Conservation (phyloP, 1,140 invertebrate species). For the Brachionus calyciflorus region DNA sequence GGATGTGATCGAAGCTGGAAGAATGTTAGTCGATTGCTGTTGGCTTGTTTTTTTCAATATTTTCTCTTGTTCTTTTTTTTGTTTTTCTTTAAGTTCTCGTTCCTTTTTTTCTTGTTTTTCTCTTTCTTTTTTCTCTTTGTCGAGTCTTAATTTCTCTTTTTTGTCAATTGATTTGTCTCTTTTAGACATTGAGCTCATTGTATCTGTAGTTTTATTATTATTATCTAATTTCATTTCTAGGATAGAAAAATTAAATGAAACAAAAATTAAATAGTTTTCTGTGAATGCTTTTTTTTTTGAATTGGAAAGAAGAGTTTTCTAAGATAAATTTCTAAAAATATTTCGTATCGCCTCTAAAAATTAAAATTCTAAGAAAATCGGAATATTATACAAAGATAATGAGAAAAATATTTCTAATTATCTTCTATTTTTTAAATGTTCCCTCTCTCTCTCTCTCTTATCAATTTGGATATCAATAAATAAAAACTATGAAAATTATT, state of each 20-base stretch:
- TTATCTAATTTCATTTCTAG: conserved; percentile 42
- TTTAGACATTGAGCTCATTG: not conserved
- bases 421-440: no score
- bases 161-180: conserved; percentile 26
- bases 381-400: no score
- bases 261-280: not conserved
- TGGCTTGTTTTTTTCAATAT: not conserved
- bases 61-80: conserved; percentile 19
- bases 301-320: no score
- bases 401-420: no score
- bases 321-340: no score
- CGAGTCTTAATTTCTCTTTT: conserved; percentile 24
- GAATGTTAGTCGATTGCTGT: not conserved
- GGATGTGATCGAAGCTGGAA: not conserved
- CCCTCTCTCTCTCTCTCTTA: no score
- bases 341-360: not conserved
- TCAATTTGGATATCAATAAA: no score
- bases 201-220: conserved; percentile 25
- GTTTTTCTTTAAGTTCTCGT: not conserved
- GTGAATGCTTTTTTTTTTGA: no score
- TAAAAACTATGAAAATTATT: no score
- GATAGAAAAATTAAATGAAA: not conserved
- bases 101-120: conserved; percentile 25
- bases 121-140: conserved; percentile 33
- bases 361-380: not conserved